Evolutionary conservation across 1,140 invertebrate species (phyloP), one percentile per base, ranked within the genome.

Genomic region (Diplogasteroides magnus): DNA sequence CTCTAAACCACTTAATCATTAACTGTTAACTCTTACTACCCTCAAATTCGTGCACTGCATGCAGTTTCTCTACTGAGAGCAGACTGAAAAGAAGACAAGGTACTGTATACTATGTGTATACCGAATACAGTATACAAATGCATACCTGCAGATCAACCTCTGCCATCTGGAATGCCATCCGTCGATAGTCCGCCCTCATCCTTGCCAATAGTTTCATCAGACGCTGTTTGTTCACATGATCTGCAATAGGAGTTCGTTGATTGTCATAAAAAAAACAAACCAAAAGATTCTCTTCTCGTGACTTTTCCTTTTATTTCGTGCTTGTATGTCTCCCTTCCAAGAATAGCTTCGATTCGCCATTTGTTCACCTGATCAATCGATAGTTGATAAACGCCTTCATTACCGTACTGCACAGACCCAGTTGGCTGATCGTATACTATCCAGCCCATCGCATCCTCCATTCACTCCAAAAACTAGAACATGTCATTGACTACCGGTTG

Each of bases 61-160:
- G 13, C 15, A 26, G 28, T 64, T 14, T n/a, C 32, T 37, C 13
- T 15, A 15, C 14, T 1, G 3, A n/a, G 27, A 3, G 0, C 19
- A 11, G 1, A 19, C 15, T 65, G 48, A 25, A 23, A 19, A 25
- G 1, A 31, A 37, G 2, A 55, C 60, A n/a, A 1, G 0, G 11
- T 11, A 11, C 19, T 6, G 19, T 48, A 11, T 48, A 19, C 37
- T 48, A 48, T 48, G 6, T 48, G 6, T 48, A 19, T 11, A 48
- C 6, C 6, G 19, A 48, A 48, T 11, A 19, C 37, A 11, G 19
- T 48, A 48, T 48, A n/a, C 32, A 25, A 59, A 25, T 15, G 48
- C 2, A 19, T 2, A 72, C 70, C 37, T 91, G 86, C 32, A 91
- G 85, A 83, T 91, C 88, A 0, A 95, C 85, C 56, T 91, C 91